A percentile compares a stretch with the other conserved stretches of the same genome.
Evolutionary conservation across 2,888 invertebrate genomes (phyloP).

Genomic region (Coelogynopora nodosa): DNA sequence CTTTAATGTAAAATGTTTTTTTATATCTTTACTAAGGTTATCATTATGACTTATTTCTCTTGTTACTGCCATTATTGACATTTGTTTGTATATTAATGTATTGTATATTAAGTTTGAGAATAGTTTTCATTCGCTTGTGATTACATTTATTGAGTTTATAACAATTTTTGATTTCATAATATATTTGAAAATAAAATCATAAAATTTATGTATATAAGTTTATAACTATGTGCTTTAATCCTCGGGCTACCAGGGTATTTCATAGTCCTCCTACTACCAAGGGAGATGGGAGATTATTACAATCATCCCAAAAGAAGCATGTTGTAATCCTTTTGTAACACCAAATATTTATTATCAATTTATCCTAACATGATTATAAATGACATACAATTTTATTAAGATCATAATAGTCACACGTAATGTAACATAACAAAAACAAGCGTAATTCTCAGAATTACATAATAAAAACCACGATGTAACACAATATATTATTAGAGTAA

Average conservation of each 20-base stretch:
- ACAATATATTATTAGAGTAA: background rate
- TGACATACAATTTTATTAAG: background rate
- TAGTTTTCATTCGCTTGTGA: too few species aligned
- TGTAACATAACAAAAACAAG: background rate
- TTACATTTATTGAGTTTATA: too few species aligned
- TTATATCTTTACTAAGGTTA: too few species aligned
- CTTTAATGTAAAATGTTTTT: too few species aligned
- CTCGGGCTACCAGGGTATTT: background rate
- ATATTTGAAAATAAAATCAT: too few species aligned
- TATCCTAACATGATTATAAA: background rate
- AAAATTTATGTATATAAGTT: too few species aligned
- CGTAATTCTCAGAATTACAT: background rate
- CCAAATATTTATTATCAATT: background rate
- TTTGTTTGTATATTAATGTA: too few species aligned
- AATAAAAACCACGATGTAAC: background rate
- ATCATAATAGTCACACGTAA: background rate
- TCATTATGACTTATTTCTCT: too few species aligned
- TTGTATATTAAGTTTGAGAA: too few species aligned
- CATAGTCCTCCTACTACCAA: background rate
- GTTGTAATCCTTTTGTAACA: background rate
- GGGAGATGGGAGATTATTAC: background rate
- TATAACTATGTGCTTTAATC: background rate
- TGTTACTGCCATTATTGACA: too few species aligned
- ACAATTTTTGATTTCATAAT: too few species aligned
- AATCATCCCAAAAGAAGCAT: background rate